phyloP scores from a whole-genome alignment of 2,113 vertebrate genomes.

The Poicephalus gulielmi region DNA sequence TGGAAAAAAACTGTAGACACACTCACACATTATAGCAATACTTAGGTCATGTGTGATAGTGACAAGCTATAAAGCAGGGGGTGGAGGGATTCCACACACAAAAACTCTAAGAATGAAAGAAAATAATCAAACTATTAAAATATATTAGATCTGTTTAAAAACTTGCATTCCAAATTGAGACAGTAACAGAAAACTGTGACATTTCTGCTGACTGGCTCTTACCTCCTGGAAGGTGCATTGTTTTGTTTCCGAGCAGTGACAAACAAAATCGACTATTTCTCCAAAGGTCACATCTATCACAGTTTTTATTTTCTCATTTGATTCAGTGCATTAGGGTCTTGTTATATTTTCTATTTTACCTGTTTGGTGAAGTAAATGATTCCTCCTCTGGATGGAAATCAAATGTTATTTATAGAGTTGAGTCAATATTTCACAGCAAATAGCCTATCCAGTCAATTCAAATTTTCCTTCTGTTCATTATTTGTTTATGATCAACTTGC shows the following conservation, averaged over 20 bases:
- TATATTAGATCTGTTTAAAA: constrained; percentile 10
- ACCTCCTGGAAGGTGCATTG: neutral
- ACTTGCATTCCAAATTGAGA: neutral
- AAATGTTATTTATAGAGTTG: constrained; percentile 20
- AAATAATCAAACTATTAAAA: constrained; percentile 12
- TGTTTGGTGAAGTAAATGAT: neutral
- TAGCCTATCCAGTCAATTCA: constrained; percentile 10
- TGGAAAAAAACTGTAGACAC: neutral
- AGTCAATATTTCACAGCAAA: constrained; percentile 36
- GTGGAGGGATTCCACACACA: neutral
- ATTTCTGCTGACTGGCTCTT: constrained; percentile 23
- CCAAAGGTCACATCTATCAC: constrained; percentile 71
- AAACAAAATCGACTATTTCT: constrained; percentile 63
- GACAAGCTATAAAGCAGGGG: neutral
- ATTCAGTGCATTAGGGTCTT: constrained; percentile 38
- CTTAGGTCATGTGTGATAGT: neutral
- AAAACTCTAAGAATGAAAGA: neutral
- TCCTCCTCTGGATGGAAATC: constrained; percentile 5
- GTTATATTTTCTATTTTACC: constrained; percentile 40
- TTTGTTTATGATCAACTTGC: constrained; percentile 45
- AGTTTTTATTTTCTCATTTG: constrained; percentile 65
- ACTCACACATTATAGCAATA: neutral
- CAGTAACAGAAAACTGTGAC: neutral
- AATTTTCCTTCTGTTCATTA: constrained; percentile 5
- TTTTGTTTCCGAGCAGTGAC: constrained; percentile 52